Evolutionary conservation across 2,113 vertebrate genomes (phyloP), one percentile per base, ranked within the genome.

Genomic region (Microcebus tavaratra): DNA sequence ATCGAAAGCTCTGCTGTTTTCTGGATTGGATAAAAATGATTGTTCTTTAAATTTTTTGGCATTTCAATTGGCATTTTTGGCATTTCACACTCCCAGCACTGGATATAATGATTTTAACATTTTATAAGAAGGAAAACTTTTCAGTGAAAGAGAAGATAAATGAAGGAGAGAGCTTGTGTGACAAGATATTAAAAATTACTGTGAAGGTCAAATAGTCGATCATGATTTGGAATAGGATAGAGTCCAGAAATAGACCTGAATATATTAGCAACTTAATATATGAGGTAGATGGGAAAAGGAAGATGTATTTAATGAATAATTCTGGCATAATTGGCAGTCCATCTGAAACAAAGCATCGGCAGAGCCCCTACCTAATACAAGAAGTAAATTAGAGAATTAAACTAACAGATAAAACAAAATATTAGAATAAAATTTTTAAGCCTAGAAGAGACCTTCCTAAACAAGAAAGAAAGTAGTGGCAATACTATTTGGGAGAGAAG

Each of bases 381-480:
- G 18, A 92, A 76, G 13, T 67, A 78, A 84, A 27, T 70, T 57
- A 59, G 25, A 70, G 36, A 88, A 79, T 90, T 94, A 82, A 91
- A 83, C 55, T 78, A 70, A 73, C 34, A 73, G n/a, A 48, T 53
- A 67, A 94, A 96, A 45, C 42, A 93, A 80, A 97, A 89, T 94
- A 80, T 36, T 45, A 91, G 14, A 94, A 87, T 91, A 90, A 92
- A 78, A 53, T 0, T 81, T 78, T 82, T 70, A 79, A 90, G 21
- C 10, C 31, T 80, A 42, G 42, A 63, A 34, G 84, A 89, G 34
- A 89, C 53, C 83, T 96, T 88, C 72, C 27, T 87, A 67, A 94
- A 3, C 14, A 96, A 88, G 25, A 83, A n/a, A 68, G 55, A 63
- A 55, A 13, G 55, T 27, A 80, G 31, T 79, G 39, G 23, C 53